Evolutionary conservation across 2,113 vertebrate genomes (phyloP).

Genomic region (Calidris pugnax): DNA sequence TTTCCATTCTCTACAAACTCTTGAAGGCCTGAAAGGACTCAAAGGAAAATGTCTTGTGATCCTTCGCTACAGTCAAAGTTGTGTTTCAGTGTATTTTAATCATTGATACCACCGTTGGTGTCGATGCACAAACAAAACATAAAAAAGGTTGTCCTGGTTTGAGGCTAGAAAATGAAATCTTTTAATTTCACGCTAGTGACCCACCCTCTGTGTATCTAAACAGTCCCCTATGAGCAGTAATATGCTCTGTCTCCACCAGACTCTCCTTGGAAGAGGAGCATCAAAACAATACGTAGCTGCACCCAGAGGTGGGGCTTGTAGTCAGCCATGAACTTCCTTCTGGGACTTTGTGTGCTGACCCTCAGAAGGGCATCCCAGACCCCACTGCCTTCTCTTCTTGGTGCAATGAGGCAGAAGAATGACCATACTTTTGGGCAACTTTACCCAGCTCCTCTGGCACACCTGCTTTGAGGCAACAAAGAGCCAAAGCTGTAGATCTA

Average conservation of each 20-base stretch:
- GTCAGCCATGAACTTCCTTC: background rate
- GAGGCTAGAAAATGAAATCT: background rate
- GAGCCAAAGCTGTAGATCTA: background rate
- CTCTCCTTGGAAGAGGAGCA: background rate
- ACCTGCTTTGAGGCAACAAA: background rate
- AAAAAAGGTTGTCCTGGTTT: background rate
- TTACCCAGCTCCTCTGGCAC: background rate
- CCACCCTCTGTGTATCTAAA: background rate
- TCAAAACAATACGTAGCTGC: fast-evolving
- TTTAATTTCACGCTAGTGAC: background rate
- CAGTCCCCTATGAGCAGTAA: background rate
- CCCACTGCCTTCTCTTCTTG: background rate
- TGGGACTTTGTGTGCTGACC: background rate
- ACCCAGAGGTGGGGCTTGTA: background rate
- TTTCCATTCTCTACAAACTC: background rate
- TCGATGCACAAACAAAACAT: background rate
- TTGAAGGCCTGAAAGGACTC: background rate
- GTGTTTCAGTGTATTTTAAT: background rate
- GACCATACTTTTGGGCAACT: background rate
- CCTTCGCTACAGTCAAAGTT: background rate
- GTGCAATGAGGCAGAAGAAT: background rate
- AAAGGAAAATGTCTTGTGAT: background rate
- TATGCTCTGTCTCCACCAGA: background rate
- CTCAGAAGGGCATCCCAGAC: background rate
- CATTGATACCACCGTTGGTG: background rate